Evolutionary conservation across 2,888 invertebrate species (phyloP).

Genomic region (Acleris emargana): DNA sequence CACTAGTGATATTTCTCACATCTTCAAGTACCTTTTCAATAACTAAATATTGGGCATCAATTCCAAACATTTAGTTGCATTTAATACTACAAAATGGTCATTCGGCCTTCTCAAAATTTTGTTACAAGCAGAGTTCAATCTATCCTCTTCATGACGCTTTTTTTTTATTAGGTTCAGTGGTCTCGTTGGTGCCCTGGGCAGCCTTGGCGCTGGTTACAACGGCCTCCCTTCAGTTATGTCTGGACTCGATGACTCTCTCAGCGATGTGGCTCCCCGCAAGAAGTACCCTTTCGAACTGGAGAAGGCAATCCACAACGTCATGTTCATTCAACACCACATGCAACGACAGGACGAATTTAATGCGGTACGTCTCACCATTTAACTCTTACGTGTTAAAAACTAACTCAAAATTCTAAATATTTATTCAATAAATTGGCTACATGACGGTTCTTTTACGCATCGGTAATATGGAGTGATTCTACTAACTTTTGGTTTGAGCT

Average conservation of each 20-base stretch:
- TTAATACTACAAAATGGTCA: too few species aligned
- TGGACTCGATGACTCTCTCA: conserved; percentile 91
- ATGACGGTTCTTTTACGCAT: too few species aligned
- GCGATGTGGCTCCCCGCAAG: conserved; percentile 90
- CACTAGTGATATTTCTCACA: too few species aligned
- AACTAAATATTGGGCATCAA: too few species aligned
- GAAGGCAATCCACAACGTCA: conserved; percentile 96
- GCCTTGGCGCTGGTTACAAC: conserved; percentile 88
- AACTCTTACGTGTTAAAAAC: too few species aligned
- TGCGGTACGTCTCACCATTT: conserved; percentile 94
- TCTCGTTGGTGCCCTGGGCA: conserved; percentile 88
- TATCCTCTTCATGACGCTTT: background rate
- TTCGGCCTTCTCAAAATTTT: too few species aligned
- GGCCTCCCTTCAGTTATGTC: conserved; percentile 93
- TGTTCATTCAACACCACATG: conserved; percentile 97
- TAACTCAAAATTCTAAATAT: too few species aligned
- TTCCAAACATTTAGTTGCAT: too few species aligned
- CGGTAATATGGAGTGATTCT: too few species aligned
- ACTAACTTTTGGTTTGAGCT: too few species aligned
- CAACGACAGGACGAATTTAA: conserved; percentile 97
- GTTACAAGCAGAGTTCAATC: too few species aligned
- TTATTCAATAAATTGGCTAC: background rate
- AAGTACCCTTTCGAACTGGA: conserved; percentile 97
- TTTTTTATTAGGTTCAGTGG: conserved; percentile 86
- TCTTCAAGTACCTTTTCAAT: too few species aligned